Percentiles rank a stretch among this genome's conserved stretches.
These are phyloP conservation scores for Petromus typicus DNA, from an alignment of 2,113 vertebrate genomes.

Conservation along the genomic window DNA sequence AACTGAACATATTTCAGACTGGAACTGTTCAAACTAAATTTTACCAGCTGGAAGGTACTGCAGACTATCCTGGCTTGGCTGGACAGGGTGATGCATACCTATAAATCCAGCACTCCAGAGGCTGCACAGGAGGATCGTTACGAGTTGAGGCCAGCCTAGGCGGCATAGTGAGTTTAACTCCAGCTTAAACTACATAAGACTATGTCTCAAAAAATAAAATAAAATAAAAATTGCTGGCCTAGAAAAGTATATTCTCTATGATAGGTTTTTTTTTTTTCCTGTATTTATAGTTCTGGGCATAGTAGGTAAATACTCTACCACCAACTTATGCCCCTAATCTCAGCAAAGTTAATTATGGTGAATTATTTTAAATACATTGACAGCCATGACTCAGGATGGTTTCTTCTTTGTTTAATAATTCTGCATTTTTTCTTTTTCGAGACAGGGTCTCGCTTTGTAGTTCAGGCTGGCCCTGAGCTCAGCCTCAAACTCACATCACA, in stretches of 20 bases:
- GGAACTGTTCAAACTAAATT: slow-evolving; percentile 15
- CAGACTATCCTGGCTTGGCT: not conserved
- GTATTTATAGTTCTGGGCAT: not conserved
- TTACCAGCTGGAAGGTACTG: slow-evolving; percentile 6
- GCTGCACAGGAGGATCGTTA: not conserved
- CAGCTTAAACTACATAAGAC: not conserved
- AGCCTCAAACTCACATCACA: too few relatives aligned
- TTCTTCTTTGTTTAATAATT: not conserved
- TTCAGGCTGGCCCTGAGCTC: too few relatives aligned
- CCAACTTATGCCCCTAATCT: not conserved
- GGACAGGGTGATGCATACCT: not conserved
- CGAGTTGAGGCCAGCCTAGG: not conserved
- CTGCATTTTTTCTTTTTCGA: too few relatives aligned
- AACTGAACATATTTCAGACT: slow-evolving; percentile 42
- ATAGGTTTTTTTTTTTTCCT: not conserved
- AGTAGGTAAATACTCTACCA: not conserved
- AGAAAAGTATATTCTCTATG: not conserved
- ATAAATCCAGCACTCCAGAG: not conserved
- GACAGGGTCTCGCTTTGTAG: too few relatives aligned
- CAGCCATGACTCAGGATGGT: not conserved
- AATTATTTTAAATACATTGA: slow-evolving; percentile 20
- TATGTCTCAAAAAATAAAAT: not conserved
- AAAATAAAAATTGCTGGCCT: not conserved
- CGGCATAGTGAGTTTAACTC: not conserved
- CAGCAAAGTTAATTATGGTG: not conserved